phyloP scores from a whole-genome alignment of 1,140 invertebrate species.

The Sminthurides bifidus region DNA sequence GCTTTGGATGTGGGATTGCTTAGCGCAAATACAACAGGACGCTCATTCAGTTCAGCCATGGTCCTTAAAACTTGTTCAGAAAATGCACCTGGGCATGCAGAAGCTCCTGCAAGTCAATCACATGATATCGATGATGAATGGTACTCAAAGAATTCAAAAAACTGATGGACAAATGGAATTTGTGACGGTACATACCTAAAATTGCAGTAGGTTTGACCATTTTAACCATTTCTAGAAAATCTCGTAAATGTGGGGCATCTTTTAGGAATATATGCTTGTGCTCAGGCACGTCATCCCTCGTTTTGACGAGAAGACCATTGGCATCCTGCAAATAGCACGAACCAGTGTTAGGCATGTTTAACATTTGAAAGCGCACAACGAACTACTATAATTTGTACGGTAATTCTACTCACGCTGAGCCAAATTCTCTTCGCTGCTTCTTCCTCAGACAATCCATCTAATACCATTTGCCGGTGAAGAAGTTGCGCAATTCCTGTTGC shows the following conservation, averaged over 20 bases:
- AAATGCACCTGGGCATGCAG: slow-evolving; percentile 71
- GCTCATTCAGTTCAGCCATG: slow-evolving; percentile 64
- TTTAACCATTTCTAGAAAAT: slow-evolving; percentile 63
- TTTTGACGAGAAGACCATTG: slow-evolving; percentile 66
- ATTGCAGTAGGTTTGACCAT: slow-evolving; percentile 67
- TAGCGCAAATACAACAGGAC: slow-evolving; percentile 84
- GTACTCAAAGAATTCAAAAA: no score
- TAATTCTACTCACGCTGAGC: slow-evolving; percentile 18
- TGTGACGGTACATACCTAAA: slow-evolving; percentile 50
- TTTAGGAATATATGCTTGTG: slow-evolving; percentile 69
- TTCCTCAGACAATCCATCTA: slow-evolving; percentile 56
- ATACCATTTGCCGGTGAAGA: slow-evolving; percentile 73
- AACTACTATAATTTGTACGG: background rate
- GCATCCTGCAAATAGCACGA: slow-evolving; percentile 55
- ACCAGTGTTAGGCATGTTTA: background rate
- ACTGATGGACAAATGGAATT: no score
- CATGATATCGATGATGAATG: background rate
- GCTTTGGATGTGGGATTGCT: slow-evolving; percentile 94
- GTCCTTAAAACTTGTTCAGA: slow-evolving; percentile 64
- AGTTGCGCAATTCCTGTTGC: slow-evolving; percentile 75
- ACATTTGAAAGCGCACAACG: background rate
- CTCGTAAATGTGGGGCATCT: slow-evolving; percentile 51
- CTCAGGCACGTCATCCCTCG: slow-evolving; percentile 55
- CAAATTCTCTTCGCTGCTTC: slow-evolving; percentile 45
- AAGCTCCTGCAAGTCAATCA: slow-evolving; percentile 47